phyloP scores from a whole-genome alignment of 1,140 invertebrate genomes.

The Halesus radiatus region DNA sequence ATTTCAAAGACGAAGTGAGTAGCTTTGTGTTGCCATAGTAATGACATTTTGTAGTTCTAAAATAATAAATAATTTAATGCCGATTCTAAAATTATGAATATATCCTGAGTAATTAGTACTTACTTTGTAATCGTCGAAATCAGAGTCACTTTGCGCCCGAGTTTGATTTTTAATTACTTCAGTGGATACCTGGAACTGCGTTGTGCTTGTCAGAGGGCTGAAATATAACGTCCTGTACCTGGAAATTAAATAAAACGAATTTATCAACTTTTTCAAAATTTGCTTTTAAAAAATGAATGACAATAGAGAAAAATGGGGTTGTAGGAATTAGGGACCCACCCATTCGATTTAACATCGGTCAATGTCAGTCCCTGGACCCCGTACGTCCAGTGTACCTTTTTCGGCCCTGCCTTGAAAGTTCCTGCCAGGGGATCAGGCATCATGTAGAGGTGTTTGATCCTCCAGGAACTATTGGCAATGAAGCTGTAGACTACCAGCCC shows the following conservation, averaged over 20 bases:
- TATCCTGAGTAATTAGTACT: too few relatives aligned
- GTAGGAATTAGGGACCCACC: constrained; percentile 47
- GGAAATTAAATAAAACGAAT: constrained; percentile 39
- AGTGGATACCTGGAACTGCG: constrained; percentile 65
- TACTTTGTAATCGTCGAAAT: constrained; percentile 71
- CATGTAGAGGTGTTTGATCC: constrained; percentile 79
- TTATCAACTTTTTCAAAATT: neutral
- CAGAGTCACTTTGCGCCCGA: constrained; percentile 61
- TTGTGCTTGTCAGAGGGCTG: constrained; percentile 65
- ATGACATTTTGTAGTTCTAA: too few relatives aligned
- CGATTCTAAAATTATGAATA: too few relatives aligned
- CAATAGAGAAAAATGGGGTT: too few relatives aligned
- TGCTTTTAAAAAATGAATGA: too few relatives aligned
- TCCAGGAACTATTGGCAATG: constrained; percentile 75
- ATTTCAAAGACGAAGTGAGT: too few relatives aligned
- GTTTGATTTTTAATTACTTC: constrained; percentile 65
- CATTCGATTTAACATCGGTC: constrained; percentile 63
- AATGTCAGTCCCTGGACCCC: constrained; percentile 76
- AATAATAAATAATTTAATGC: too few relatives aligned
- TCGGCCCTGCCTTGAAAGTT: constrained; percentile 74
- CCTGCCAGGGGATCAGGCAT: constrained; percentile 78
- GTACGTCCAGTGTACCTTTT: constrained; percentile 79
- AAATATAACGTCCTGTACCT: constrained; percentile 66
- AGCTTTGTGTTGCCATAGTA: too few relatives aligned
- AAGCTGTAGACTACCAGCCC: constrained; percentile 77